These are phyloP conservation scores for Dilophus febrilis DNA, from an alignment of 2,888 invertebrate genomes.

Conservation along the genomic window DNA sequence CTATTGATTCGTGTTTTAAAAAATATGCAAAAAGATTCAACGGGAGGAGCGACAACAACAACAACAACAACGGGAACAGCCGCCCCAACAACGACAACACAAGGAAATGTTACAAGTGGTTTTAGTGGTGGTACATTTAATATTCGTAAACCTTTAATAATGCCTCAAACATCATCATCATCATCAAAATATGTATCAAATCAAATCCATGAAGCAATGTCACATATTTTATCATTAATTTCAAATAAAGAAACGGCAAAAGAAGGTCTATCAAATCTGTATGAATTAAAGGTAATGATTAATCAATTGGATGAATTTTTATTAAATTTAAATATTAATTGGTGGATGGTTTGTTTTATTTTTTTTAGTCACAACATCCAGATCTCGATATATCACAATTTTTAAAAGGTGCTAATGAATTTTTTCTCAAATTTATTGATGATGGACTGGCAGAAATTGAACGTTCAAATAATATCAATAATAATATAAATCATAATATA, in stretches of 20 bases:
- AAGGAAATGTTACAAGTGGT: slow-evolving; percentile 23
- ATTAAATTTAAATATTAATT: neutral
- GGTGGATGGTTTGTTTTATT: slow-evolving; percentile 1
- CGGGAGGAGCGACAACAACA: slow-evolving; percentile 9
- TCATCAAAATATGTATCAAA: slow-evolving; percentile 45
- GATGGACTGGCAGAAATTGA: slow-evolving; percentile 29
- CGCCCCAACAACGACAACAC: slow-evolving; percentile 8
- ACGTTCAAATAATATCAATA: slow-evolving; percentile 9
- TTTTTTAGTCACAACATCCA: slow-evolving; percentile 23
- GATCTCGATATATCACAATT: slow-evolving; percentile 28
- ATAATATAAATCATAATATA: no score
- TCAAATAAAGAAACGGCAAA: slow-evolving; percentile 73
- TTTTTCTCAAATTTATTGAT: slow-evolving; percentile 29
- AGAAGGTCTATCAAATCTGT: slow-evolving; percentile 46
- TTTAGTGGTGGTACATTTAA: no score
- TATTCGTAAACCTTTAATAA: no score
- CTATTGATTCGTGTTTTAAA: slow-evolving; percentile 70
- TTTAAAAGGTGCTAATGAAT: slow-evolving; percentile 27
- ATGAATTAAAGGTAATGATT: slow-evolving; percentile 27
- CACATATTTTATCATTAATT: slow-evolving; percentile 80
- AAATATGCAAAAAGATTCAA: slow-evolving; percentile 37
- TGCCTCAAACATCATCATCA: slow-evolving; percentile 23
- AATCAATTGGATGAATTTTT: neutral
- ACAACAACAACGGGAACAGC: slow-evolving; percentile 19
- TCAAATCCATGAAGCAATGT: slow-evolving; percentile 68